These are phyloP conservation scores for Notolepis coatsorum DNA, from an alignment of 2,797 vertebrate species.

Conservation along the genomic window DNA sequence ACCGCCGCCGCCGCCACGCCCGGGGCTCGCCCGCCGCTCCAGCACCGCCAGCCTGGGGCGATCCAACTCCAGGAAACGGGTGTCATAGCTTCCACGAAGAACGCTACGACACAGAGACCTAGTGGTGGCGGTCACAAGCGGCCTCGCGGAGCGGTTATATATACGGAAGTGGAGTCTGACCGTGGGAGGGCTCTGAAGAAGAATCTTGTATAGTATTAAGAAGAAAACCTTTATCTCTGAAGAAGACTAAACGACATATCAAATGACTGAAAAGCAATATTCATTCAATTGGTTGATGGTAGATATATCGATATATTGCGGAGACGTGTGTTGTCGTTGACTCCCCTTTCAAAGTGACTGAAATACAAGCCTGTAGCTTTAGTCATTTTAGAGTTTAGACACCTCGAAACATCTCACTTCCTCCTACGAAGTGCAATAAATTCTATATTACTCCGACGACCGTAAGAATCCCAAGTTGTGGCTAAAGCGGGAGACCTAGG, in stretches of 20 bases:
- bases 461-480: background rate
- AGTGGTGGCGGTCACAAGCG: background rate
- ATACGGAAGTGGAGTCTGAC: constrained; percentile 2
- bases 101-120: background rate
- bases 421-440: constrained; percentile 71
- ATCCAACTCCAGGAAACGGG: constrained; percentile 84
- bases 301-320: constrained; percentile 70
- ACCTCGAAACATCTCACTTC: constrained; percentile 47
- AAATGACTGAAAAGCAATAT: constrained; percentile 82
- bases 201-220: constrained; percentile 17
- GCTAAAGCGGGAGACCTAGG: too few species aligned
- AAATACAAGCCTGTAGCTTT: constrained; percentile 54
- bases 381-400: constrained; percentile 42
- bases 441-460: too few species aligned
- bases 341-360: constrained; percentile 52
- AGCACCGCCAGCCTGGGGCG: constrained; percentile 91
- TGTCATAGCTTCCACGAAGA: constrained; percentile 64
- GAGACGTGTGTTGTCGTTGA: constrained; percentile 59
- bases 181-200: constrained; percentile 10
- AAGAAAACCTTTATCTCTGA: constrained; percentile 41
- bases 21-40: constrained; percentile 87
- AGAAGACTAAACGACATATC: constrained; percentile 77
- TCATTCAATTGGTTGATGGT: constrained; percentile 60
- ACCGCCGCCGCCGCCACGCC: constrained; percentile 82
- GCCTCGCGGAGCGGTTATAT: too few species aligned